These are phyloP conservation scores for Crematogaster levior DNA, from an alignment of 2,888 invertebrate species.

Conservation along the genomic window DNA sequence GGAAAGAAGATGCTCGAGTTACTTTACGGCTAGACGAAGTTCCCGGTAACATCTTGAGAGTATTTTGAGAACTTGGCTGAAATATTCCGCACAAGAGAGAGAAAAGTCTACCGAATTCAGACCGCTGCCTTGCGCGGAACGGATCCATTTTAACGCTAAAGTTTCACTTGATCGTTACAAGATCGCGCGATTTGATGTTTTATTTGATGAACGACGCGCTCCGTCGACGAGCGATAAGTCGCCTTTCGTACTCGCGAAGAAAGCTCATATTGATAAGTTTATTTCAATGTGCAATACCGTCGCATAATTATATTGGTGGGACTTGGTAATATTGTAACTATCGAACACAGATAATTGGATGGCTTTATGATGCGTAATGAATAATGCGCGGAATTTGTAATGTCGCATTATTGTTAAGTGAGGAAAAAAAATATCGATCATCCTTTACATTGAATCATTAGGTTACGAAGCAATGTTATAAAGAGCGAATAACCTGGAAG, in stretches of 20 bases:
- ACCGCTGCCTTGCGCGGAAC: background rate
- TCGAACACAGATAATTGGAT: conserved; percentile 28
- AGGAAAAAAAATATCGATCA: conserved; percentile 32
- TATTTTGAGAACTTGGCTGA: conserved; percentile 19
- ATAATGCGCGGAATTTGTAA: conserved; percentile 29
- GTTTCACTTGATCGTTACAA: conserved; percentile 4
- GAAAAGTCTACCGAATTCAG: conserved; percentile 7
- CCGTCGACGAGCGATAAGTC: background rate
- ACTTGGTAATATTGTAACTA: conserved; percentile 27
- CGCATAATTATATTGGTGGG: conserved; percentile 40
- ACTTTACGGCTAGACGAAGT: conserved; percentile 26
- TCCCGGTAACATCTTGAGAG: conserved; percentile 32
- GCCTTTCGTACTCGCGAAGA: conserved; percentile 3
- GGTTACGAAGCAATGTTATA: background rate
- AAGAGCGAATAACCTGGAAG: background rate
- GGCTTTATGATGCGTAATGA: conserved; percentile 29
- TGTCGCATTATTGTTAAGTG: conserved; percentile 11
- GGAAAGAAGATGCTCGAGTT: conserved; percentile 38
- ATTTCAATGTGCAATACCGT: conserved; percentile 14
- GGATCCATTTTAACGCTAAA: conserved; percentile 17
- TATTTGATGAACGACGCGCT: background rate
- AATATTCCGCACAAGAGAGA: conserved; percentile 9
- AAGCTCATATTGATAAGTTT: conserved; percentile 16
- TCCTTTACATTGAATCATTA: background rate
- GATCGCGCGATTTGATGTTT: conserved; percentile 4